These are phyloP conservation scores for Cantharis nigra DNA, from an alignment of 2,888 invertebrate species.

Conservation along the genomic window DNA sequence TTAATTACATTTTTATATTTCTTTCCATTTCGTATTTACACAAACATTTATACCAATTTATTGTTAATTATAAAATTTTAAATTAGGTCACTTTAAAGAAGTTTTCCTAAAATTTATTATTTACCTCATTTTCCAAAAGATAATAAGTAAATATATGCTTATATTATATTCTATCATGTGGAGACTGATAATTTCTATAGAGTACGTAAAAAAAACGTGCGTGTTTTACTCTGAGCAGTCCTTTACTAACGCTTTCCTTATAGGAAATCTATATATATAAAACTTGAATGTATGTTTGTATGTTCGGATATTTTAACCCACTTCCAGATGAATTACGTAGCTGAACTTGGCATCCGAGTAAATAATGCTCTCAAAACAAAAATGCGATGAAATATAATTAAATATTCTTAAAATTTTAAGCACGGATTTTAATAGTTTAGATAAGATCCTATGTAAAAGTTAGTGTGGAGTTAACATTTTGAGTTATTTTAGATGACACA, in stretches of 20 bases:
- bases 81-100: neutral
- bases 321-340: neutral
- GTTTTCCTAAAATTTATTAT: neutral
- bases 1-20: constrained; percentile 5
- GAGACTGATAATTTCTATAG: neutral
- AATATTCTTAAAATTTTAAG: neutral
- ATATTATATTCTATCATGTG: too few relatives aligned
- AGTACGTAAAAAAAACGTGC: neutral
- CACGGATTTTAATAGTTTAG: neutral
- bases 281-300: neutral
- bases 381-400: neutral
- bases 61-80: neutral
- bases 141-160: too few relatives aligned
- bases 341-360: neutral
- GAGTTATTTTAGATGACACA: neutral
- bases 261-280: neutral
- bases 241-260: neutral
- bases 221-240: neutral
- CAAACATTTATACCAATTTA: neutral
- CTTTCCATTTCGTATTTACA: neutral
- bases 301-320: neutral
- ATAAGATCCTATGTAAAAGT: neutral
- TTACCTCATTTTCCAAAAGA: neutral
- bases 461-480: neutral
- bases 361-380: neutral